Conservation (phyloP, 2,888 invertebrate genomes). For the Odiellus spinosus region DNA sequence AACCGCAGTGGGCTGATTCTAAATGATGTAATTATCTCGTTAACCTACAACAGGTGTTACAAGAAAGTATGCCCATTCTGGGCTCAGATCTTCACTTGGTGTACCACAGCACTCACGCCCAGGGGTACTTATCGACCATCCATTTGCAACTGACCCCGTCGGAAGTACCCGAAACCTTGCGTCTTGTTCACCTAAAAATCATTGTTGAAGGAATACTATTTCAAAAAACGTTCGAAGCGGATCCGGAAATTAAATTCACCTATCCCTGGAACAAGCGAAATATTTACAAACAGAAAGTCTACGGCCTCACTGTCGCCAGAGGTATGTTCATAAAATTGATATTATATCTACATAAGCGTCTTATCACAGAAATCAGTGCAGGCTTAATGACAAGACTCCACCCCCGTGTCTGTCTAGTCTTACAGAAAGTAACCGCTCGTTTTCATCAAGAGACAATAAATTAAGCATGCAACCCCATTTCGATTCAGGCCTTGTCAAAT, state of each 20-base stretch:
- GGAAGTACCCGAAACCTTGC: conserved; percentile 57
- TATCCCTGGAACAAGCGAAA: conserved; percentile 95
- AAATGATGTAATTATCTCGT: no score
- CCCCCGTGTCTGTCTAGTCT: background rate
- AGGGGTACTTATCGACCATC: conserved; percentile 82
- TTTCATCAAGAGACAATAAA: no score
- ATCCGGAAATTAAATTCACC: conserved; percentile 88
- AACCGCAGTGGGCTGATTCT: no score
- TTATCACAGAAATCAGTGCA: background rate
- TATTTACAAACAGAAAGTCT: conserved; percentile 88
- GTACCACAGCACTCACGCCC: conserved; percentile 85
- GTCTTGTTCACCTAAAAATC: conserved; percentile 77
- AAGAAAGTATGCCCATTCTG: conserved; percentile 84
- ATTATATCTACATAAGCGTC: no score
- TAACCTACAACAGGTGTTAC: conserved; percentile 55
- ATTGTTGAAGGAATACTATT: conserved; percentile 88
- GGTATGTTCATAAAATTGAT: conserved; percentile 20
- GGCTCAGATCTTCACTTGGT: conserved; percentile 89
- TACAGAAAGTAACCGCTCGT: background rate
- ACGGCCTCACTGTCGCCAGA: conserved; percentile 88
- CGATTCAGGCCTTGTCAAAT: no score
- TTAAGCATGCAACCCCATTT: no score
- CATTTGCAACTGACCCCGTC: conserved; percentile 79
- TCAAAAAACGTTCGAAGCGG: conserved; percentile 85
- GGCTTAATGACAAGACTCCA: background rate